Conservation (phyloP, 1,140 invertebrate species). For the Euglossa dilemma region DNA sequence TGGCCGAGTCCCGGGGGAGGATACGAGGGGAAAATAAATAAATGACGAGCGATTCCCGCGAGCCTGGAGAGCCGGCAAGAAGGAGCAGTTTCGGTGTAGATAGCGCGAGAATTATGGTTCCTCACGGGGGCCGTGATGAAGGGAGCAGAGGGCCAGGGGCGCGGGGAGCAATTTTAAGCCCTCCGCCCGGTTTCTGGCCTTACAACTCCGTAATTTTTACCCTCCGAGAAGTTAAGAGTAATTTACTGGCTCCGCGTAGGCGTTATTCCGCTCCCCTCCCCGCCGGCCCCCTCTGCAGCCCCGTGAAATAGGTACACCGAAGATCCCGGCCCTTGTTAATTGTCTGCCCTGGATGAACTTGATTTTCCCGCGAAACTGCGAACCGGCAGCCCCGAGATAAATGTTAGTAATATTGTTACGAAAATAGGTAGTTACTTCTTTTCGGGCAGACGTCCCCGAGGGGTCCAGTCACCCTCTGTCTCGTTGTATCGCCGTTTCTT, state of each 20-base stretch:
- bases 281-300: not conserved
- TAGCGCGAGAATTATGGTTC: constrained; percentile 80
- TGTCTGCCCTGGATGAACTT: constrained; percentile 66
- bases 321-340: constrained; percentile 62
- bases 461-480: not conserved
- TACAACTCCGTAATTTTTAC: constrained; percentile 81
- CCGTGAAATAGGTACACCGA: constrained; percentile 24
- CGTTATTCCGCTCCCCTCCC: constrained; percentile 61
- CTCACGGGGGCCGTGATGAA: constrained; percentile 58
- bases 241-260: constrained; percentile 77
- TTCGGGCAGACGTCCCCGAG: not conserved
- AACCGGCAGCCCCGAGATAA: constrained; percentile 50
- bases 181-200: constrained; percentile 68
- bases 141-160: not conserved
- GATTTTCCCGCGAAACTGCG: constrained; percentile 57
- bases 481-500: too few relatives aligned
- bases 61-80: constrained; percentile 49
- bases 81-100: constrained; percentile 76
- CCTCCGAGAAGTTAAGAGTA: constrained; percentile 80
- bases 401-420: constrained; percentile 62
- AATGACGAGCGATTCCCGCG: constrained; percentile 77
- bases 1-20: constrained; percentile 66
- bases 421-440: constrained; percentile 59
- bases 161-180: constrained; percentile 66
- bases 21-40: constrained; percentile 77